A percentile compares a stretch with the other conserved stretches of the same genome.
These are phyloP conservation scores for Nasonia oneida DNA, from an alignment of 2,888 invertebrate genomes.

Conservation along the genomic window DNA sequence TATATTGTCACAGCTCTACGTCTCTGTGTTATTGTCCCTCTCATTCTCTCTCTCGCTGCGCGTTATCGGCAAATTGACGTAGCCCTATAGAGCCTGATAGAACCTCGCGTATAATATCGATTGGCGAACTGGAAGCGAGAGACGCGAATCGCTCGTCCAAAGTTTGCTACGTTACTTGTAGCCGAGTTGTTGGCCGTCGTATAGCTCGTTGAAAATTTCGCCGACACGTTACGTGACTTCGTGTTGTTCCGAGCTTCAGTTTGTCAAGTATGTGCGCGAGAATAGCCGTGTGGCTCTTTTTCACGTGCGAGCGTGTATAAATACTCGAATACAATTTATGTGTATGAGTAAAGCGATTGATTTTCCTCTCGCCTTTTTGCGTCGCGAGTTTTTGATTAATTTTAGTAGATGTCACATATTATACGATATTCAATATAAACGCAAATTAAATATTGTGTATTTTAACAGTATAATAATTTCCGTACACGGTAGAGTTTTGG, in stretches of 20 bases:
- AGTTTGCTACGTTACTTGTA: neutral
- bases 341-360: no score
- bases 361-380: no score
- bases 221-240: neutral
- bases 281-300: neutral
- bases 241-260: neutral
- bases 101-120: constrained; percentile 14
- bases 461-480: neutral
- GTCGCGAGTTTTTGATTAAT: no score
- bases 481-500: neutral
- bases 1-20: neutral
- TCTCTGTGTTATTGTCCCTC: neutral
- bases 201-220: neutral
- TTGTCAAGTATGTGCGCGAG: neutral
- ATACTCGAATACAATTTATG: neutral
- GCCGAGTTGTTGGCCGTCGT: neutral
- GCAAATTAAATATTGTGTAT: neutral
- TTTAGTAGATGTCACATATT: no score
- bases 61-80: constrained; percentile 21
- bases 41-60: neutral
- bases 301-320: neutral
- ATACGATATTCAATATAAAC: no score
- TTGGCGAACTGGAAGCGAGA: neutral
- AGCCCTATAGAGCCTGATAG: neutral
- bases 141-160: neutral